Evolutionary conservation across 2,888 invertebrate species (phyloP).

Genomic region (Brachypalpus laphriformis): DNA sequence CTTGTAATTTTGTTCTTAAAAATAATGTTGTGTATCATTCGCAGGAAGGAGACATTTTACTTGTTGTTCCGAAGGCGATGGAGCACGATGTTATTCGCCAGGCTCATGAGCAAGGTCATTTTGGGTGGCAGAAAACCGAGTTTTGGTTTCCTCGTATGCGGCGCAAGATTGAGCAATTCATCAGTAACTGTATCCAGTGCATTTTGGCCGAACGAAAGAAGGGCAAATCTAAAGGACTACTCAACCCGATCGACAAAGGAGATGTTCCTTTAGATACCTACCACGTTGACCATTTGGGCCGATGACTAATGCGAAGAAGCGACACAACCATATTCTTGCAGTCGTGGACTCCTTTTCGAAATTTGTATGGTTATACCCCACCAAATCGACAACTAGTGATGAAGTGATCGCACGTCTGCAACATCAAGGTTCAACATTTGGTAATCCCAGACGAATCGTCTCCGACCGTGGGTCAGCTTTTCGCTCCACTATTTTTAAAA

Average conservation of each 20-base stretch:
- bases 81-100: slow-evolving; percentile 77
- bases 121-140: slow-evolving; percentile 76
- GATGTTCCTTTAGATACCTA: slow-evolving; percentile 75
- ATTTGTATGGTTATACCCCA: slow-evolving; percentile 77
- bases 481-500: neutral
- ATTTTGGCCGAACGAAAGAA: slow-evolving; percentile 74
- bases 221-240: slow-evolving; percentile 76
- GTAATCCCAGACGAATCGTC: slow-evolving; percentile 8
- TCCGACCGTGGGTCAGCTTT: slow-evolving; percentile 14
- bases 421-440: neutral
- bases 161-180: slow-evolving; percentile 75
- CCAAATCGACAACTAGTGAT: slow-evolving; percentile 72
- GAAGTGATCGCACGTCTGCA: slow-evolving; percentile 74
- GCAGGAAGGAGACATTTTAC: neutral
- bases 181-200: slow-evolving; percentile 38
- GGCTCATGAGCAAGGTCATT: slow-evolving; percentile 79
- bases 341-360: neutral
- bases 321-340: neutral
- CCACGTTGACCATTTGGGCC: slow-evolving; percentile 80
- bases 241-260: slow-evolving; percentile 77
- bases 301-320: slow-evolving; percentile 27
- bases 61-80: slow-evolving; percentile 77
- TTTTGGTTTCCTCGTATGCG: slow-evolving; percentile 75
- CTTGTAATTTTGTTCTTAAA: too few relatives aligned
- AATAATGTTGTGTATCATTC: too few relatives aligned